These are phyloP conservation scores for Nymphalis urticae DNA, from an alignment of 2,888 invertebrate genomes.

Conservation along the genomic window DNA sequence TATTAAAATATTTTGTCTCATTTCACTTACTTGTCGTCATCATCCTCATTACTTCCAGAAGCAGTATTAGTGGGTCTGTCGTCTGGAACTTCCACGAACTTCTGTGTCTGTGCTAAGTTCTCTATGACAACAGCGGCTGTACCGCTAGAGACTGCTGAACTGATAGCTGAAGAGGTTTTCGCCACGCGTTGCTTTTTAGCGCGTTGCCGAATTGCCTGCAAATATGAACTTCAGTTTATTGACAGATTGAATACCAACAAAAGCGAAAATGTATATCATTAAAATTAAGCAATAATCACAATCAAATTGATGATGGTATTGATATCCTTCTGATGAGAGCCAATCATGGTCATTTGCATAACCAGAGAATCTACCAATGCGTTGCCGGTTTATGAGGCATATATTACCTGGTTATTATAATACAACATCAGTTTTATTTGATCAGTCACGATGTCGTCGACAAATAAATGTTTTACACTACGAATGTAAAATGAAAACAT, in stretches of 20 bases:
- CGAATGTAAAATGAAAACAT: too few species aligned
- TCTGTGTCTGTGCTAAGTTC: slow-evolving; percentile 90
- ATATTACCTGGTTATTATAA: too few species aligned
- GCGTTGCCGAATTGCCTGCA: slow-evolving; percentile 89
- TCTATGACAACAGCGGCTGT: slow-evolving; percentile 92
- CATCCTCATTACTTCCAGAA: slow-evolving; percentile 93
- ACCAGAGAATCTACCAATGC: too few species aligned
- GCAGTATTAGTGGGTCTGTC: slow-evolving; percentile 93
- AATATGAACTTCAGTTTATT: background rate
- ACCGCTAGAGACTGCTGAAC: slow-evolving; percentile 86
- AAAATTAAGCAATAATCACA: too few species aligned
- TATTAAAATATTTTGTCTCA: background rate
- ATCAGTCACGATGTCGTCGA: too few species aligned
- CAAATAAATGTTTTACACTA: too few species aligned
- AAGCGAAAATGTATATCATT: background rate
- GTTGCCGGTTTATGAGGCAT: too few species aligned
- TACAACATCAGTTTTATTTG: too few species aligned
- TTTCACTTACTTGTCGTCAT: slow-evolving; percentile 79
- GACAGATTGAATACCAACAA: background rate
- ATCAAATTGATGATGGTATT: too few species aligned
- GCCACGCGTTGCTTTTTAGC: slow-evolving; percentile 91
- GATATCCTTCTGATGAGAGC: too few species aligned
- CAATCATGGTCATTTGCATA: too few species aligned
- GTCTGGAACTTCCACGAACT: slow-evolving; percentile 87
- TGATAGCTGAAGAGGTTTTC: slow-evolving; percentile 74